phyloP scores from a whole-genome alignment of 2,797 vertebrate genomes.

The Notamacropus eugenii region DNA sequence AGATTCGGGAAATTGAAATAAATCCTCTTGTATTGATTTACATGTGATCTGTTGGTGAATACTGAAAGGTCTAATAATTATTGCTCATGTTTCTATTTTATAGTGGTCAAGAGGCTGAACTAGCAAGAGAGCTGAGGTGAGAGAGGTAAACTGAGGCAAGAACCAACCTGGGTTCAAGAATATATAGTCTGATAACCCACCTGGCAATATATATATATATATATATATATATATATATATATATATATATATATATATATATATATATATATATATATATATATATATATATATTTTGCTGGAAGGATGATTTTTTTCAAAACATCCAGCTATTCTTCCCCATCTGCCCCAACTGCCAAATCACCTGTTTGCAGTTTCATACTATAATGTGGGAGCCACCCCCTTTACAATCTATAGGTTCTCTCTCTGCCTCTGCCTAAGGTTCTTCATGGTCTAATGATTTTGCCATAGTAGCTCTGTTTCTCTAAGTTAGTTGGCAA shows the following conservation, averaged over 20 bases:
- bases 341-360: neutral
- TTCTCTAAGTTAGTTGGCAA: neutral
- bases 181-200: neutral
- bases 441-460: neutral
- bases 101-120: neutral
- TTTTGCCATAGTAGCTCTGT: neutral
- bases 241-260: too few relatives aligned
- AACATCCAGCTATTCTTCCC: neutral
- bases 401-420: neutral
- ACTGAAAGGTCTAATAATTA: neutral
- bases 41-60: neutral
- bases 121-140: neutral
- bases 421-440: neutral
- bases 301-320: neutral
- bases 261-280: too few relatives aligned
- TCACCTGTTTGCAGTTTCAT: neutral
- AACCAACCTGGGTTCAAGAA: neutral
- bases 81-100: neutral
- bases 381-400: neutral
- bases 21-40: neutral
- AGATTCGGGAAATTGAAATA: neutral
- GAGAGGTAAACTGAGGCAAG: neutral
- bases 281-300: neutral
- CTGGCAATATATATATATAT: neutral
- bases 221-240: too few relatives aligned